A percentile compares a stretch with the other conserved stretches of the same genome.
Conservation (phyloP, 2,888 invertebrate genomes). For the Hofmannophila pseudospretella region DNA sequence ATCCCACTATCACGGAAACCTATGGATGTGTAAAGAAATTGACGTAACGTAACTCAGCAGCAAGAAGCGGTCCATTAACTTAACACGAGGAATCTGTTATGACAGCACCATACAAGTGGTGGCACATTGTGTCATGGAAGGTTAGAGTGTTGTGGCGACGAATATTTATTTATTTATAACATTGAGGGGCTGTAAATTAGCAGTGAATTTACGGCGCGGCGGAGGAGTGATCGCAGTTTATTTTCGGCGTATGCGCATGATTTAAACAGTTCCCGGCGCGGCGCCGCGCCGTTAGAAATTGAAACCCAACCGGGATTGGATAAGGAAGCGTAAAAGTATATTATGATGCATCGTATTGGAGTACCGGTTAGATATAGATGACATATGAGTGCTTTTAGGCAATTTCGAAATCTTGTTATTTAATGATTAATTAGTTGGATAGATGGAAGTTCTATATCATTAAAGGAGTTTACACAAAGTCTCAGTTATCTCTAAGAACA, state of each 20-base stretch:
- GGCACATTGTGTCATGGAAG: slow-evolving; percentile 65
- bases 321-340: slow-evolving; percentile 26
- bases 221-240: slow-evolving; percentile 67
- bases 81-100: slow-evolving; percentile 63
- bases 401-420: background rate
- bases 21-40: background rate
- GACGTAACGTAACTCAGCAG: slow-evolving; percentile 3
- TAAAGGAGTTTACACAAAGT: too few species aligned
- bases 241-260: slow-evolving; percentile 66
- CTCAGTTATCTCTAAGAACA: too few species aligned
- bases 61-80: slow-evolving; percentile 44
- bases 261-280: slow-evolving; percentile 60
- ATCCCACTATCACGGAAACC: slow-evolving; percentile 4
- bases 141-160: slow-evolving; percentile 48
- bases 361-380: slow-evolving; percentile 2
- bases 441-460: too few species aligned
- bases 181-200: slow-evolving; percentile 75
- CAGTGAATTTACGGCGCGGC: slow-evolving; percentile 68
- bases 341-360: slow-evolving; percentile 2
- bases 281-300: slow-evolving; percentile 38
- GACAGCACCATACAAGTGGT: slow-evolving; percentile 61
- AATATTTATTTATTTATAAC: slow-evolving; percentile 76
- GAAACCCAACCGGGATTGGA: slow-evolving; percentile 44
- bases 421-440: background rate
- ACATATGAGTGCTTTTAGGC: background rate